Evolutionary conservation across 2,113 vertebrate species (phyloP), one percentile per base, ranked within the genome.

Genomic region (Chamaetylas fuelleborni): DNA sequence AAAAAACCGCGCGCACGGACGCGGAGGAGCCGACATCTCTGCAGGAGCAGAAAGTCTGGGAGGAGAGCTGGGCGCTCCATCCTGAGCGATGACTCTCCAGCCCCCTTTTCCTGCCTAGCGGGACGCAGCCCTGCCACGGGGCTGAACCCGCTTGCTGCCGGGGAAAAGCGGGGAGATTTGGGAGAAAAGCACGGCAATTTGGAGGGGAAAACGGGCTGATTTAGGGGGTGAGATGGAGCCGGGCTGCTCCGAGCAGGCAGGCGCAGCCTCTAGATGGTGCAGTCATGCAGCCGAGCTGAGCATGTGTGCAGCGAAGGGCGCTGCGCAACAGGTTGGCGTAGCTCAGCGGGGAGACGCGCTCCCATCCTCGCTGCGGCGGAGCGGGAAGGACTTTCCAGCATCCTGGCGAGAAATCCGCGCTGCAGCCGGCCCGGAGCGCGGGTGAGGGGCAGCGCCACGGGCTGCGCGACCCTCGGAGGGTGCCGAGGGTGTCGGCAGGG

Each of bases 261-360:
- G 36, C 26, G 6, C 57, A 72, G 90, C 96, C 95, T 97, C 95
- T 97, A 97, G 95, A 95, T 96, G 96, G 95, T 93, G 94, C 95
- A 94, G 86, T 88, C 69, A 90, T 67, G 86, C 92, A 96, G 88
- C 74, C 50, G 83, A 95, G 93, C 88, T 48, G 86, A 92, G 96
- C 93, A 60, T 95, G 95, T 95, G 94, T 92, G 95, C 58, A 6
- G 79, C 15, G 48, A 23, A 42, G 67, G 79, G 88, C 86, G 85
- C 72, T 82, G 96, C 62, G 94, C 95, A 97, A 97, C 96, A 97
- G 96, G 96, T 97, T 88, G 86, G 89, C 85, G 82, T 54, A 42
- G 92, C 94, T 85, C 78, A 58, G 94, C 71, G 54, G 83, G 70
- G 56, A 93, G 90, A 50, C 28, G 14, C 33, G 89, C 72, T 95